phyloP scores from a whole-genome alignment of 1,140 invertebrate species.

The Brachionus rotundiformis region DNA sequence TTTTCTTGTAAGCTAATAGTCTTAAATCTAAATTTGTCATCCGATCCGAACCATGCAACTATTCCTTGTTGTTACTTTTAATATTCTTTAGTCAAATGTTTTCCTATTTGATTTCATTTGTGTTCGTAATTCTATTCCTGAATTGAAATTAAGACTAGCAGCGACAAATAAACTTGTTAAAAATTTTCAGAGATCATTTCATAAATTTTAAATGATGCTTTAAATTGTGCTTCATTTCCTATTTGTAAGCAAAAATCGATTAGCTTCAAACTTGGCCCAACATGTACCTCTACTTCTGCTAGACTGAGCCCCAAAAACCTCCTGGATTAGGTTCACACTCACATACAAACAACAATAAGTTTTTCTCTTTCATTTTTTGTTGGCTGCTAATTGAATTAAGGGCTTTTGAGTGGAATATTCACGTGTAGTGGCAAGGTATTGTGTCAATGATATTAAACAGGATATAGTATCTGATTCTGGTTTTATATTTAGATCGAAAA shows the following conservation, averaged over 20 bases:
- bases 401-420: constrained; percentile 27
- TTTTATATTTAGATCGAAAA: constrained; percentile 18
- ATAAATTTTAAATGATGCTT: constrained; percentile 2
- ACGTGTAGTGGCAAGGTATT: constrained; percentile 23
- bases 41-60: constrained; percentile 16
- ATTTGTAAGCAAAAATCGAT: background rate
- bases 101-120: constrained; percentile 40
- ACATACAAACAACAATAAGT: background rate
- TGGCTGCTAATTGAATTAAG: background rate
- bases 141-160: constrained; percentile 15
- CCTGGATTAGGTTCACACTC: background rate
- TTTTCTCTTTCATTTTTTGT: background rate
- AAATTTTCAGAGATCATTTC: constrained; percentile 12
- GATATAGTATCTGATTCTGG: background rate
- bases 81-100: constrained; percentile 41
- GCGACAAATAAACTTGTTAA: constrained; percentile 11
- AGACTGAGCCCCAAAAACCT: background rate
- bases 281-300: background rate
- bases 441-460: constrained; percentile 1
- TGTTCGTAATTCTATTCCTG: constrained; percentile 34
- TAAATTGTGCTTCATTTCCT: constrained; percentile 14
- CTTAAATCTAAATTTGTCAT: background rate
- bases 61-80: constrained; percentile 8
- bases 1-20: constrained; percentile 39
- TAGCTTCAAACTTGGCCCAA: background rate